A percentile compares a stretch with the other conserved stretches of the same genome.
Evolutionary conservation across 2,797 vertebrate genomes (phyloP).

Genomic region (Pseudomugil tenellus): DNA sequence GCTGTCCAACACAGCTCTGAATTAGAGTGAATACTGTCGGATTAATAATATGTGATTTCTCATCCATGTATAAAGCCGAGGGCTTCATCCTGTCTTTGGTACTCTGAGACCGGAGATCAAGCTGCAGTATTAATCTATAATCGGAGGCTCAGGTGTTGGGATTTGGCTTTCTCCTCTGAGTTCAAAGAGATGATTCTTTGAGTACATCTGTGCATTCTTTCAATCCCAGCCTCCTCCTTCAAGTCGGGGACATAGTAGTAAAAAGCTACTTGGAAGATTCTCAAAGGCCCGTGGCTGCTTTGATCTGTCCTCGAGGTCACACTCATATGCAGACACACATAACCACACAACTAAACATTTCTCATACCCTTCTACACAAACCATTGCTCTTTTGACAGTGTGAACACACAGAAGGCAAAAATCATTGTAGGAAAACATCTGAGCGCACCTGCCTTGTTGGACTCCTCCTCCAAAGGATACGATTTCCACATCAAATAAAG

Average conservation of each 20-base stretch:
- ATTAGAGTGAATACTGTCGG: conserved; percentile 37
- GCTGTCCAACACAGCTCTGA: conserved; percentile 47
- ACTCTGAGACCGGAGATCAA: conserved; percentile 63
- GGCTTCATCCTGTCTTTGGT: conserved; percentile 58
- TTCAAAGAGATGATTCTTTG: conserved; percentile 63
- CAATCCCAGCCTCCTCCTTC: conserved; percentile 22
- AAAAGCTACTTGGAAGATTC: conserved; percentile 68
- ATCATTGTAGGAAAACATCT: conserved; percentile 17
- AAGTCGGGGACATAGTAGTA: conserved; percentile 48
- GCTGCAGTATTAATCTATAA: conserved; percentile 68
- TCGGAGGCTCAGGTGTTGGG: conserved; percentile 69
- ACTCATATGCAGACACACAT: conserved; percentile 17
- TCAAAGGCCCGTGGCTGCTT: conserved; percentile 71
- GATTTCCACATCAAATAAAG: conserved; percentile 10
- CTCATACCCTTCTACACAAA: conserved; percentile 15
- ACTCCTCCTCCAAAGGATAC: neutral
- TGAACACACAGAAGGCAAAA: conserved; percentile 9
- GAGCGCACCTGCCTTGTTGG: conserved; percentile 25
- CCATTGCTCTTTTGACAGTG: conserved; percentile 4
- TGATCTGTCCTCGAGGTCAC: conserved; percentile 71
- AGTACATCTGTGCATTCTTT: conserved; percentile 74
- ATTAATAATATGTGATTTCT: conserved; percentile 62
- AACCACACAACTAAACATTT: conserved; percentile 13
- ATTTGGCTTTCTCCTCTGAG: conserved; percentile 50
- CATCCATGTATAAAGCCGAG: conserved; percentile 42